phyloP scores from a whole-genome alignment of 2,113 vertebrate species.

The Pelvicachromis taeniatus region DNA sequence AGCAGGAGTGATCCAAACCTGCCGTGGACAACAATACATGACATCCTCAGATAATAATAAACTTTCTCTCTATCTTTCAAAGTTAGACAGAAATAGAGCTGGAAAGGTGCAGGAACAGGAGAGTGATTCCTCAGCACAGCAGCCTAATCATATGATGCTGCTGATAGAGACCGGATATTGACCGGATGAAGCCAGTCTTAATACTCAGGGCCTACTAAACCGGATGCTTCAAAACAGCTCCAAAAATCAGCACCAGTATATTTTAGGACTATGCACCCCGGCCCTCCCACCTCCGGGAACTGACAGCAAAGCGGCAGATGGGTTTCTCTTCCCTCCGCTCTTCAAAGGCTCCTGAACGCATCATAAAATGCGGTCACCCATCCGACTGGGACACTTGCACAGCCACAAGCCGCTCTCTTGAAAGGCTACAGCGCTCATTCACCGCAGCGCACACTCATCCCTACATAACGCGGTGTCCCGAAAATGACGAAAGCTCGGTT shows the following conservation, averaged over 20 bases:
- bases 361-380: neutral
- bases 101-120: neutral
- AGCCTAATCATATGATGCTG: constrained; percentile 47
- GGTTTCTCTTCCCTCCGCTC: neutral
- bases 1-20: neutral
- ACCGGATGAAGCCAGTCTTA: constrained; percentile 59
- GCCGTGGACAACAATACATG: neutral
- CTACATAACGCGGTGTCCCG: neutral
- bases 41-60: neutral
- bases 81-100: neutral
- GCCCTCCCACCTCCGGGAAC: neutral
- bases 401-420: neutral
- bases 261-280: neutral
- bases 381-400: neutral
- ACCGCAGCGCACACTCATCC: neutral
- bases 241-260: neutral
- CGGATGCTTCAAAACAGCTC: neutral
- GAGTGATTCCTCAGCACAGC: constrained; percentile 14
- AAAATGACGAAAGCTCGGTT: neutral
- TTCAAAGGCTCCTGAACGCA: constrained; percentile 22
- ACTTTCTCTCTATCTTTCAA: neutral
- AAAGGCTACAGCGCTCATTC: neutral
- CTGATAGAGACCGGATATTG: constrained; percentile 37
- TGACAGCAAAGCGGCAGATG: neutral
- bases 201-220: constrained; percentile 20